Evolutionary conservation across 2,797 vertebrate species (phyloP).

Genomic region (Threskiornis aethiopicus): DNA sequence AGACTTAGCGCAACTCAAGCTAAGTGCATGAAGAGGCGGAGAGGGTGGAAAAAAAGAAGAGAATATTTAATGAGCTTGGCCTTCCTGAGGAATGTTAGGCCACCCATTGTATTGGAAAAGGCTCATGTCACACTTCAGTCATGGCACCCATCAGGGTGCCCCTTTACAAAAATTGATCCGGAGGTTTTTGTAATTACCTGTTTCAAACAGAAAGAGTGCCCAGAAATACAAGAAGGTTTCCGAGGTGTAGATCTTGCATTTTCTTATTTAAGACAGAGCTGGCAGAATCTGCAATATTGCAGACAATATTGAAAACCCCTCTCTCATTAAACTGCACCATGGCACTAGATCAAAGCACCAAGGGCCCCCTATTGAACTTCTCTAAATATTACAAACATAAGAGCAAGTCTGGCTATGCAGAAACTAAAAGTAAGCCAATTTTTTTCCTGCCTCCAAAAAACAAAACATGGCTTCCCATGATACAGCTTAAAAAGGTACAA

Average conservation of each 20-base stretch:
- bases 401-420: constrained; percentile 77
- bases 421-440: constrained; percentile 55
- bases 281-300: constrained; percentile 78
- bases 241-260: constrained; percentile 71
- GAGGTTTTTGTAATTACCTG: constrained; percentile 82
- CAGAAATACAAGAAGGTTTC: constrained; percentile 74
- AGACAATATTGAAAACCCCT: constrained; percentile 79
- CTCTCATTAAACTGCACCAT: constrained; percentile 79
- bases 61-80: constrained; percentile 83
- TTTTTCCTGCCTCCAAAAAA: neutral
- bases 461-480: neutral
- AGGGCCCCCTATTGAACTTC: constrained; percentile 94
- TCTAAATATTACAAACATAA: constrained; percentile 88
- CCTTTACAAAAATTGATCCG: constrained; percentile 80
- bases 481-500: neutral
- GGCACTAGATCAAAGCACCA: constrained; percentile 92
- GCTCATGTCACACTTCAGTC: constrained; percentile 83
- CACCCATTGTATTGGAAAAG: constrained; percentile 85
- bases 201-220: constrained; percentile 62
- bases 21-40: constrained; percentile 76
- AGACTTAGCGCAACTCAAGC: constrained; percentile 77
- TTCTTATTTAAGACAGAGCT: constrained; percentile 78
- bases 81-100: constrained; percentile 80
- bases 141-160: constrained; percentile 80
- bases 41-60: constrained; percentile 67